A percentile compares a stretch with the other conserved stretches of the same genome.
These are phyloP conservation scores for Magallana gigas DNA, from an alignment of 1,140 invertebrate species.

Conservation along the genomic window DNA sequence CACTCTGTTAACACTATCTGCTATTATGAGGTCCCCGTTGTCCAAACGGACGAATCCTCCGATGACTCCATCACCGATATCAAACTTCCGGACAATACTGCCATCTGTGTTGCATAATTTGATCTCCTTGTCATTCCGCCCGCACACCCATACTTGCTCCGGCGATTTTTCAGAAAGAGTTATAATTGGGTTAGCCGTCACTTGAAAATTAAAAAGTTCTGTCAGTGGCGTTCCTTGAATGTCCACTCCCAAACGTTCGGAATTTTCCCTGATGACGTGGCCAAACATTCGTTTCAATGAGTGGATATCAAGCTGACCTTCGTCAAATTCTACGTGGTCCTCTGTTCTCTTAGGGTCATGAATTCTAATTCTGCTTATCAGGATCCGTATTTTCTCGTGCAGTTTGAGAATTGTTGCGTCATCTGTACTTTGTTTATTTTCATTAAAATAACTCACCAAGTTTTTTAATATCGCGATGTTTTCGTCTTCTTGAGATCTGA, in stretches of 20 bases:
- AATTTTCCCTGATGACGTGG: neutral
- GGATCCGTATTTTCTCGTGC: slow-evolving; percentile 13
- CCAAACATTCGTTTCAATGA: slow-evolving; percentile 6
- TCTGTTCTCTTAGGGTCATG: neutral
- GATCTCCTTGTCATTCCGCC: slow-evolving; percentile 10
- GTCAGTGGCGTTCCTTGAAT: neutral
- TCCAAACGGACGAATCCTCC: slow-evolving; percentile 23
- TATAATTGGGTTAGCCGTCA: slow-evolving; percentile 5
- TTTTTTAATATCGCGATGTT: neutral
- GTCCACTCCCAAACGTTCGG: neutral
- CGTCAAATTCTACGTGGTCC: slow-evolving; percentile 16
- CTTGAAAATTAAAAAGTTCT: slow-evolving; percentile 29
- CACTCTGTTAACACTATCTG: slow-evolving; percentile 16
- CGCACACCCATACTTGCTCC: neutral
- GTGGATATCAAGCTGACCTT: slow-evolving; percentile 20
- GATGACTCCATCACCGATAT: neutral
- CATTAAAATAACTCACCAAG: neutral
- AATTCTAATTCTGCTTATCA: neutral
- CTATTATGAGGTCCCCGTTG: slow-evolving; percentile 36
- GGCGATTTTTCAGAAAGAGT: slow-evolving; percentile 7
- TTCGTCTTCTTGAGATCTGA: neutral
- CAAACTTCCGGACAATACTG: neutral
- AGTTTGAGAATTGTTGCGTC: neutral
- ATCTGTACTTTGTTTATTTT: slow-evolving; percentile 8
- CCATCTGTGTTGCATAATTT: slow-evolving; percentile 35